These are phyloP conservation scores for Elysia crispata DNA, from an alignment of 2,888 invertebrate genomes.

Conservation along the genomic window DNA sequence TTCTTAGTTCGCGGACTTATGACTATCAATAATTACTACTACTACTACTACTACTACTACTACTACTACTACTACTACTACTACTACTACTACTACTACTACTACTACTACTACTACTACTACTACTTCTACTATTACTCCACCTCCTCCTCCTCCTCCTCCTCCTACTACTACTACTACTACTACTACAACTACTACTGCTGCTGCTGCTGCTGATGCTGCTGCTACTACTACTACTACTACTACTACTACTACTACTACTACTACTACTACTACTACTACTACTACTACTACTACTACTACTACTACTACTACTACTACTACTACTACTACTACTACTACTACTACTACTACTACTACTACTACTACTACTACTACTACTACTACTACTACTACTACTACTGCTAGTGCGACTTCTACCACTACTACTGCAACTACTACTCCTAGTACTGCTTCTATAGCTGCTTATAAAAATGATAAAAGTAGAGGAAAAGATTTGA, in stretches of 20 bases:
- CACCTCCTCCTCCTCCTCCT: no score
- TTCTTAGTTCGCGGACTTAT: no score
- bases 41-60: not conserved
- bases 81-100: slow-evolving; percentile 25
- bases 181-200: slow-evolving; percentile 15
- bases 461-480: not conserved
- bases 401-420: not conserved
- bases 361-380: slow-evolving; percentile 13
- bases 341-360: not conserved
- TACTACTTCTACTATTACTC: no score
- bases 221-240: no score
- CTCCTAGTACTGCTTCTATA: not conserved
- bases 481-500: not conserved
- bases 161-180: no score
- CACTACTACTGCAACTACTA: not conserved
- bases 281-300: slow-evolving; percentile 34
- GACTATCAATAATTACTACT: no score
- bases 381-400: slow-evolving; percentile 25
- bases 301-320: slow-evolving; percentile 2
- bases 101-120: slow-evolving; percentile 21
- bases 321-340: slow-evolving; percentile 22
- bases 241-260: slow-evolving; percentile 38
- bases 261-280: slow-evolving; percentile 36
- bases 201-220: no score
- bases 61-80: not conserved